Evolutionary conservation across 2,888 invertebrate genomes (phyloP).

Genomic region (Carcina quercana): DNA sequence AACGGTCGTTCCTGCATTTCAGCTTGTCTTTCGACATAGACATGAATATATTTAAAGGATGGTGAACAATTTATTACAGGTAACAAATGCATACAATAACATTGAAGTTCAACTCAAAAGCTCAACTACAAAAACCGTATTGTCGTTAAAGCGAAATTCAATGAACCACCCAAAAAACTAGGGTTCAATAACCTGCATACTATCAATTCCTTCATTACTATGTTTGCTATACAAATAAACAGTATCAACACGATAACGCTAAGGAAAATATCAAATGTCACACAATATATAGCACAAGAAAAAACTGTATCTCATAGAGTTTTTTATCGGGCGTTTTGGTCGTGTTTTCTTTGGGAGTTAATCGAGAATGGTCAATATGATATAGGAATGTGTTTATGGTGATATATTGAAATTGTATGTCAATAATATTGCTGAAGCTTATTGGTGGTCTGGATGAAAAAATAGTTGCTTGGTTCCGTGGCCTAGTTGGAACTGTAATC

Average conservation of each 20-base stretch:
- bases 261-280: constrained; percentile 41
- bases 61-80: no score
- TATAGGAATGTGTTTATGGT: background rate
- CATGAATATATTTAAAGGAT: no score
- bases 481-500: no score
- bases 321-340: constrained; percentile 6
- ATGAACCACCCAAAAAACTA: constrained; percentile 22
- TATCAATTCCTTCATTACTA: constrained; percentile 62
- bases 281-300: constrained; percentile 41
- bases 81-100: no score
- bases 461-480: no score
- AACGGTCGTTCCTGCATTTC: no score
- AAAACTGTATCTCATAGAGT: constrained; percentile 28
- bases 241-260: constrained; percentile 29
- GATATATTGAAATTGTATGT: background rate
- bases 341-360: constrained; percentile 6
- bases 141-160: no score
- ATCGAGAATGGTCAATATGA: constrained; percentile 12
- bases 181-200: constrained; percentile 40
- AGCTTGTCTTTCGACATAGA: no score
- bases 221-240: constrained; percentile 54
- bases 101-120: no score
- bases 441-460: background rate
- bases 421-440: background rate
- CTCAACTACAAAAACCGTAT: no score